Conservation (phyloP, 1,140 invertebrate genomes). For the Hyposmocoma kahamanoa region DNA sequence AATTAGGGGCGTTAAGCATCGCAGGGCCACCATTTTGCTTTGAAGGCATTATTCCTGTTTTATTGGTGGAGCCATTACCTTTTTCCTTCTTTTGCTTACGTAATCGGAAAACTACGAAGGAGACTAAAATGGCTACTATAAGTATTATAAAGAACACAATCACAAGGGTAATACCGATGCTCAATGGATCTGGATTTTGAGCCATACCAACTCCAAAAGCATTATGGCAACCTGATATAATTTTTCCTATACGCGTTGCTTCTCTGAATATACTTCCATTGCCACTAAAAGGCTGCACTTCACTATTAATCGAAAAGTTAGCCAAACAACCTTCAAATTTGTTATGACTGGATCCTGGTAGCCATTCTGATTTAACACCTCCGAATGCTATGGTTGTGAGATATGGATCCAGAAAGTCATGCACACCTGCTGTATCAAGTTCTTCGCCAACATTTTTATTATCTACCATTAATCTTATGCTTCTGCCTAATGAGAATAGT, state of each 20-base stretch:
- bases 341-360: conserved; percentile 66
- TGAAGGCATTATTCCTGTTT: conserved; percentile 74
- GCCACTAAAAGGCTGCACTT: conserved; percentile 91
- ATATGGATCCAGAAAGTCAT: conserved; percentile 94
- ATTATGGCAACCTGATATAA: conserved; percentile 80
- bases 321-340: conserved; percentile 92
- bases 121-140: conserved; percentile 89
- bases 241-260: conserved; percentile 79
- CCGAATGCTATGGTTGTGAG: conserved; percentile 86
- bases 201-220: conserved; percentile 82
- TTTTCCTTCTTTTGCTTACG: conserved; percentile 90
- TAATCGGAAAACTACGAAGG: conserved; percentile 91
- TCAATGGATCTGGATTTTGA: conserved; percentile 87
- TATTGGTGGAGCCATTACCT: conserved; percentile 73
- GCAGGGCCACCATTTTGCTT: conserved; percentile 79
- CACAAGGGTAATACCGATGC: conserved; percentile 92
- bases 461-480: conserved; percentile 82
- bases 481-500: conserved; percentile 79
- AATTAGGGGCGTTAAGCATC: conserved; percentile 72
- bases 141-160: conserved; percentile 95
- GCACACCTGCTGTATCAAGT: conserved; percentile 86
- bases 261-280: conserved; percentile 86
- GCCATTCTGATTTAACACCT: conserved; percentile 77
- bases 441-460: conserved; percentile 84
- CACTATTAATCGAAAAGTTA: conserved; percentile 91